These are phyloP conservation scores for Chaetodon trifascialis DNA, from an alignment of 2,113 vertebrate species.

Conservation along the genomic window DNA sequence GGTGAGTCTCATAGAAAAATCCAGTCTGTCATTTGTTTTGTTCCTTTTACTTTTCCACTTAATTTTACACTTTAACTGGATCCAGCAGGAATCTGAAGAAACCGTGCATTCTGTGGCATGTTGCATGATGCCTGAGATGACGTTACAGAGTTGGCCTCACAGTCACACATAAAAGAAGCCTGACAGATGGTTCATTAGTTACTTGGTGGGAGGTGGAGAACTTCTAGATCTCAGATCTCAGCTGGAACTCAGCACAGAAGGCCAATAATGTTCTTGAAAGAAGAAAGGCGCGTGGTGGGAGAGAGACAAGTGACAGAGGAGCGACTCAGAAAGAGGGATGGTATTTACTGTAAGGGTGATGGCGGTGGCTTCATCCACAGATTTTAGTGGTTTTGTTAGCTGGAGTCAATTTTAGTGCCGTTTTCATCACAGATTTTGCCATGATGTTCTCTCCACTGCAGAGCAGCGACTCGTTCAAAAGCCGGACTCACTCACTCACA, in stretches of 20 bases:
- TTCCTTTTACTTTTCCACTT: slow-evolving; percentile 42
- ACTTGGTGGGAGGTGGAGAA: not conserved
- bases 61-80: slow-evolving; percentile 54
- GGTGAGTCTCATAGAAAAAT: slow-evolving; percentile 11
- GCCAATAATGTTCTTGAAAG: not conserved
- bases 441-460: too few relatives aligned
- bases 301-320: not conserved
- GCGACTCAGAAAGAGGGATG: not conserved
- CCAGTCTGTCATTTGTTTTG: not conserved
- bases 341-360: not conserved
- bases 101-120: slow-evolving; percentile 7
- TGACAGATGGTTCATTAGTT: slow-evolving; percentile 19
- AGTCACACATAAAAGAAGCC: not conserved
- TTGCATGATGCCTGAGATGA: not conserved
- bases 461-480: too few relatives aligned
- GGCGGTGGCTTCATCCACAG: not conserved
- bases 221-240: slow-evolving; percentile 2
- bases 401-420: too few relatives aligned
- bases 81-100: slow-evolving; percentile 29
- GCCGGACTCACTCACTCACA: too few relatives aligned
- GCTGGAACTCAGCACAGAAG: slow-evolving; percentile 2
- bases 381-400: too few relatives aligned
- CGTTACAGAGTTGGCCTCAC: not conserved
- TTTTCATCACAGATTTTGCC: too few relatives aligned
- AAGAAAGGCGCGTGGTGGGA: not conserved